Base-by-base conservation (phyloP, 2,797 vertebrate genomes). In the Smutsia gigantea region DNA sequence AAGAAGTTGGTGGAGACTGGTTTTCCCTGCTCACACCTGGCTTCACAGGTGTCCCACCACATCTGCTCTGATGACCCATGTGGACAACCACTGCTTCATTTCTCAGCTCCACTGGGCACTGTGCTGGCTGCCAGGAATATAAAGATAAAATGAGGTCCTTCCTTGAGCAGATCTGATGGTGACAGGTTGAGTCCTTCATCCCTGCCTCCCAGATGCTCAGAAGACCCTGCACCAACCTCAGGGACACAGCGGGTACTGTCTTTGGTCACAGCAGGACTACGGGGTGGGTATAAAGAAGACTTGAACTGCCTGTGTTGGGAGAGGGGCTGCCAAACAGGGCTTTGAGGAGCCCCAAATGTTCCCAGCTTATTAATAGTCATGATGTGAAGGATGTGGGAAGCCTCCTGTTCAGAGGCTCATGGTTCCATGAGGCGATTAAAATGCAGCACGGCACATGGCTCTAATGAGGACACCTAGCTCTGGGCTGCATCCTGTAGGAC, bases 301-400 rank as follows among this genome's bases (percentile, higher is more conserved):
- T 19, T 14, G 4, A 17, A 42, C 21, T 19, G 7, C 66, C 8
- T 39, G n/a, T 59, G 61, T 15, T 27, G 88, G 69, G 29, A n/a
- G 8, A 21, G 15, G 19, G 31, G 37, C 63, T 51, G 71, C 29
- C 25, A 25, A 29, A 13, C 46, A 3, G 15, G 37, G 53, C 19
- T 57, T 51, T 8, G 51, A 12, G 79, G 79, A 61, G 71, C 51
- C n/a, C n/a, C 2, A 4, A 0, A 4, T 31, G 55, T 19, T 82
- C 87, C 89, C 64, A 72, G 92, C 49, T 68, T 87, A 10, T 94
- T 84, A 75, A 89, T 75, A 94, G 89, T 90, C 93, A 69, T 5
- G 82, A 81, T 11, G 95, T 79, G 72, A 57, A 94, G 91, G 83
- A 34, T 1, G 31, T 31, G 61, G 79, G 23, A 59, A 55, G 37